phyloP scores from a whole-genome alignment of 92 coral and sea anemone genomes.

The Pocillopora meandrina region DNA sequence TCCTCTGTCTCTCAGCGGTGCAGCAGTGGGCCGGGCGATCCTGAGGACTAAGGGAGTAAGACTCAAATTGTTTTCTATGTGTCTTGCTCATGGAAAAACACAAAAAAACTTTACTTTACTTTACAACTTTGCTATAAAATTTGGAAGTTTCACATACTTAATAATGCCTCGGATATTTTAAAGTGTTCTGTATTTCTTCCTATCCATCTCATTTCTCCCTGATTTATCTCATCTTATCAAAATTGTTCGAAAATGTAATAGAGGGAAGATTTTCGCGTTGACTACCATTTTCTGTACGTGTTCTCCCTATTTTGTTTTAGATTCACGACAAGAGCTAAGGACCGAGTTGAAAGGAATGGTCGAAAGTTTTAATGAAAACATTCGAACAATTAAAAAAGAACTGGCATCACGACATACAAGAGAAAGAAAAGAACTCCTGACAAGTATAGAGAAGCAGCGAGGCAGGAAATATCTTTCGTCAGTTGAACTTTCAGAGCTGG shows the following conservation, averaged over 20 bases:
- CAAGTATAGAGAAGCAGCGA: background rate
- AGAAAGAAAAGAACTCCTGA: constrained; percentile 14
- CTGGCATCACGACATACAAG: constrained; percentile 1
- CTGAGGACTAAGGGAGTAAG: no score
- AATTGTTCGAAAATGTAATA: background rate
- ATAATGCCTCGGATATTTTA: no score
- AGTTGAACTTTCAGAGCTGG: background rate
- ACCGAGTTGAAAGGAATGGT: constrained; percentile 12
- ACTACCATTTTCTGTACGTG: background rate
- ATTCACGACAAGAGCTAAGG: background rate
- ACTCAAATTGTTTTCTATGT: no score
- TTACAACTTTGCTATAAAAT: no score
- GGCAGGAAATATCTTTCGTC: background rate
- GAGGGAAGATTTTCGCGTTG: background rate
- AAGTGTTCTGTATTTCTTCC: no score
- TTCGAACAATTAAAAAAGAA: background rate
- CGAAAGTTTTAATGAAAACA: constrained; percentile 9
- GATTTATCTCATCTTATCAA: background rate
- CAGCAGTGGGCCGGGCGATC: no score
- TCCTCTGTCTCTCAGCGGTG: no score
- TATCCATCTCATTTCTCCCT: no score
- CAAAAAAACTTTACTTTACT: no score
- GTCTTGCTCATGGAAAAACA: no score
- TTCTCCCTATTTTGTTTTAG: background rate
- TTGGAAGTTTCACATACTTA: no score